A percentile compares a stretch with the other conserved stretches of the same genome.
Evolutionary conservation across 1,140 invertebrate genomes (phyloP).

Genomic region (Octopus bimaculoides): DNA sequence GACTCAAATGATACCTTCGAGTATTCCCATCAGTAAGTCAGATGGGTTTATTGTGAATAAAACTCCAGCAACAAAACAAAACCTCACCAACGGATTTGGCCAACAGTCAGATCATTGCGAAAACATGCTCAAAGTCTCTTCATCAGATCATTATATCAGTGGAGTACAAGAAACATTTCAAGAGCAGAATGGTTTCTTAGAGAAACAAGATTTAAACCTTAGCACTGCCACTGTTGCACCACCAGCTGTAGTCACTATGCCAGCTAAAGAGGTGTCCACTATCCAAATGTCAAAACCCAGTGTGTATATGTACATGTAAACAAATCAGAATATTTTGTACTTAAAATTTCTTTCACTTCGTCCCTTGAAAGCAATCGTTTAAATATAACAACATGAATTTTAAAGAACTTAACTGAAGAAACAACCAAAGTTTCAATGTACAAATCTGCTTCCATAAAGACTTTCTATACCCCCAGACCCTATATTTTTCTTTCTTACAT

Average conservation of each 20-base stretch:
- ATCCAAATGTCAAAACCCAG: background rate
- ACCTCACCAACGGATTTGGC: slow-evolving; percentile 22
- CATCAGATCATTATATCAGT: slow-evolving; percentile 17
- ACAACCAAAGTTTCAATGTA: background rate
- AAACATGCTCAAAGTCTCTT: slow-evolving; percentile 25
- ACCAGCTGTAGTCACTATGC: background rate
- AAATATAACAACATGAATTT: background rate
- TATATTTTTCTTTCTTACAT: background rate
- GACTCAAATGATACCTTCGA: background rate
- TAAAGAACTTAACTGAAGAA: background rate
- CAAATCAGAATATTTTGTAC: background rate
- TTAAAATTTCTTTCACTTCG: background rate
- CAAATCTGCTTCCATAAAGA: background rate
- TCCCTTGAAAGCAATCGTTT: background rate
- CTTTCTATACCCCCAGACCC: slow-evolving; percentile 9
- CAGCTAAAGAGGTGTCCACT: background rate
- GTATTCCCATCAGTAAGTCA: slow-evolving; percentile 43
- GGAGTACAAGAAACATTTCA: slow-evolving; percentile 16
- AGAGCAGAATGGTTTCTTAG: slow-evolving; percentile 25
- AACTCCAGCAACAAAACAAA: slow-evolving; percentile 19
- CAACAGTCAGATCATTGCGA: slow-evolving; percentile 15
- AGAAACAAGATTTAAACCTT: slow-evolving; percentile 17
- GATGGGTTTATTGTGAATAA: slow-evolving; percentile 31
- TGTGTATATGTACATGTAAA: slow-evolving; percentile 10
- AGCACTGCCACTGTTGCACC: background rate